Conservation (phyloP, 2,888 invertebrate genomes). For the Nymphalis polychloros region DNA sequence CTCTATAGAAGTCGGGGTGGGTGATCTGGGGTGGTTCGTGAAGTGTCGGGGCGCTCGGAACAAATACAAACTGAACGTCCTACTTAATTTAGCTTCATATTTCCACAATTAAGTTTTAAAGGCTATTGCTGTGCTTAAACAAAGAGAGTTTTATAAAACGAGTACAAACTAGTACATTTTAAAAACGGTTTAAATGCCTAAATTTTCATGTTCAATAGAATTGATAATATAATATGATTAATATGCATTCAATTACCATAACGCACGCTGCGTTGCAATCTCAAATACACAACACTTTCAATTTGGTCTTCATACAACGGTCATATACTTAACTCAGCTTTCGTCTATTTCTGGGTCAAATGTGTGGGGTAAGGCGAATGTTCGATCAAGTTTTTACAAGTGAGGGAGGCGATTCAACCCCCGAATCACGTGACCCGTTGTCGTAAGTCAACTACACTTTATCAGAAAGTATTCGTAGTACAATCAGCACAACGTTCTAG, state of each 20-base stretch:
- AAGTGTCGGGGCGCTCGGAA: neutral
- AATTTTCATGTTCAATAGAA: neutral
- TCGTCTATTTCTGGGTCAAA: conserved; percentile 26
- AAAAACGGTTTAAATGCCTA: too few relatives aligned
- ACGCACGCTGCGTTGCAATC: neutral
- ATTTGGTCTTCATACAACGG: neutral
- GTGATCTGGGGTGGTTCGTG: conserved; percentile 2
- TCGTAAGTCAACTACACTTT: conserved; percentile 25
- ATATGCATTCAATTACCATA: neutral
- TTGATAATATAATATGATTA: too few relatives aligned
- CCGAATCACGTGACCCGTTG: conserved; percentile 25
- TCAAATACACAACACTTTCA: neutral
- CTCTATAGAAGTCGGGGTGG: conserved; percentile 17
- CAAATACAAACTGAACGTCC: neutral
- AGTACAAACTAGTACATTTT: too few relatives aligned
- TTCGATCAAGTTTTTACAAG: conserved; percentile 31
- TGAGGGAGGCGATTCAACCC: conserved; percentile 14
- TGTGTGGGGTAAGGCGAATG: conserved; percentile 23
- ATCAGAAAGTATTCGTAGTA: conserved; percentile 23
- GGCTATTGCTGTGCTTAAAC: neutral
- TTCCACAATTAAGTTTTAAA: neutral
- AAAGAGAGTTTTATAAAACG: too few relatives aligned
- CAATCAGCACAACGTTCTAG: conserved; percentile 6
- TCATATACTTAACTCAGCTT: conserved; percentile 9
- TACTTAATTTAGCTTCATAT: conserved; percentile 6